These are phyloP conservation scores for Arrhopalites spinosus DNA, from an alignment of 2,888 invertebrate genomes.

Conservation along the genomic window DNA sequence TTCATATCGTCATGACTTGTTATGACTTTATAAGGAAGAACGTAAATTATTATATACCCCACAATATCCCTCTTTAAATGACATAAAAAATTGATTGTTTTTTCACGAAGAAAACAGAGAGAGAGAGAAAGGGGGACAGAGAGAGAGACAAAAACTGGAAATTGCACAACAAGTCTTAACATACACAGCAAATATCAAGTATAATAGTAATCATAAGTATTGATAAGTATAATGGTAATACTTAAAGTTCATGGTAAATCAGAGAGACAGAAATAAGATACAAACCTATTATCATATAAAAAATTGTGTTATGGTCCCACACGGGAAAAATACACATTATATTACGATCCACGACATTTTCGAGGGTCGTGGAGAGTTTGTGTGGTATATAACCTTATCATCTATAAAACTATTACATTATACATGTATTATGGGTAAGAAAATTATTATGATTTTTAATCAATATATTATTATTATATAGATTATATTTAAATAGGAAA, in stretches of 20 bases:
- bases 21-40: background rate
- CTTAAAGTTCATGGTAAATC: background rate
- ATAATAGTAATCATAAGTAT: background rate
- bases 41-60: conserved; percentile 2
- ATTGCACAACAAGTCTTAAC: conserved; percentile 1
- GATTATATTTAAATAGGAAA: too few relatives aligned
- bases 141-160: background rate
- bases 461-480: too few relatives aligned
- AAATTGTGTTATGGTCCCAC: background rate
- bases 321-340: conserved; percentile 2
- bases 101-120: too few relatives aligned
- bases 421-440: too few relatives aligned
- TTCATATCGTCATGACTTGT: background rate
- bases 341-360: background rate
- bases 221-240: background rate
- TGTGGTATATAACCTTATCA: background rate
- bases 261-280: background rate
- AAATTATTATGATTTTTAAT: background rate
- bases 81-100: background rate
- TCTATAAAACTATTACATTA: background rate
- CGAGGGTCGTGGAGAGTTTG: too few relatives aligned
- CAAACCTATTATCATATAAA: background rate
- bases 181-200: background rate
- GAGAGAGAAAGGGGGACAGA: too few relatives aligned
- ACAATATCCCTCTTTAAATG: background rate